Evolutionary conservation across 2,888 invertebrate species (phyloP).

Genomic region (Cancer borealis): DNA sequence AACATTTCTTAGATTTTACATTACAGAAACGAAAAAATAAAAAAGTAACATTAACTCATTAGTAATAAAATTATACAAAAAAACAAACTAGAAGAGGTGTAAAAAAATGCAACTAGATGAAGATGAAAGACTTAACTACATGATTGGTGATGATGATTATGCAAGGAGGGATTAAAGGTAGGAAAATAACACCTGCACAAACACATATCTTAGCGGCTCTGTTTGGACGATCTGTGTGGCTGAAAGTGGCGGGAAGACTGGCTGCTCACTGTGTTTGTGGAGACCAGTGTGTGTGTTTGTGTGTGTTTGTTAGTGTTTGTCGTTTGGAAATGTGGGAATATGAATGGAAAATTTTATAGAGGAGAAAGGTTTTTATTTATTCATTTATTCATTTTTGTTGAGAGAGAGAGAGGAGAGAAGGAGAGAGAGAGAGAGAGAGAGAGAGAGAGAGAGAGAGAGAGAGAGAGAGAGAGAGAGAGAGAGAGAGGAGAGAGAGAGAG

Average conservation of each 20-base stretch:
- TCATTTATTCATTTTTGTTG: background rate
- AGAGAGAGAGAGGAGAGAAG: background rate
- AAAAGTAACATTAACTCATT: too few species aligned
- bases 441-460: background rate
- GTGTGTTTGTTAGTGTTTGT: too few species aligned
- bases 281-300: too few species aligned
- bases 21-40: too few species aligned
- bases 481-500: conserved; percentile 20
- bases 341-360: background rate
- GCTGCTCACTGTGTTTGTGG: background rate
- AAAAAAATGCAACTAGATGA: background rate
- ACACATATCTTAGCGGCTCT: background rate
- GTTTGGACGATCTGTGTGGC: background rate
- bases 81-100: too few species aligned
- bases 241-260: background rate
- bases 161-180: background rate
- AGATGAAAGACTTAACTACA: background rate
- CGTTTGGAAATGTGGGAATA: background rate
- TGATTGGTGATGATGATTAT: background rate
- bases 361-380: background rate
- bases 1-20: too few species aligned
- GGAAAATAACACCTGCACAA: background rate
- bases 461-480: background rate
- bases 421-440: conserved; percentile 9
- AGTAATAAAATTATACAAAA: too few species aligned